These are phyloP conservation scores for Leucoptera coffeella DNA, from an alignment of 2,888 invertebrate species.

Conservation along the genomic window DNA sequence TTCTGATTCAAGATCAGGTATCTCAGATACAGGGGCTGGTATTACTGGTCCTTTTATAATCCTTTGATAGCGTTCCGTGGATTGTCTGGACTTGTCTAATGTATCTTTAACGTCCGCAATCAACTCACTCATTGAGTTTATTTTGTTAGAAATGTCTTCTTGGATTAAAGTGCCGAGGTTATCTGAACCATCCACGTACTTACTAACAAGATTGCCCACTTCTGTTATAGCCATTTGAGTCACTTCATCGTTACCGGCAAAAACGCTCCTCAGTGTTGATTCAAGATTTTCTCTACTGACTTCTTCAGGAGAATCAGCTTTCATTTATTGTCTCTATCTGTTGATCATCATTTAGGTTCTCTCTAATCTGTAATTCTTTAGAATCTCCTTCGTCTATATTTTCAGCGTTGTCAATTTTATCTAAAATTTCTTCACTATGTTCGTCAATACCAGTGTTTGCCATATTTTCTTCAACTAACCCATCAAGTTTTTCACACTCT, in stretches of 20 bases:
- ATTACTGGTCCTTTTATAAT: conserved; percentile 20
- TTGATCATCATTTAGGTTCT: not conserved
- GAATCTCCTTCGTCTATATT: too few species aligned
- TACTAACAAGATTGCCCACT: conserved; percentile 31
- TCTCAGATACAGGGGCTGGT: conserved; percentile 3
- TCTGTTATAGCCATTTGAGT: conserved; percentile 25
- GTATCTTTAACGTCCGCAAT: conserved; percentile 37
- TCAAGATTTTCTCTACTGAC: conserved; percentile 25
- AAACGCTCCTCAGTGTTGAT: conserved; percentile 20
- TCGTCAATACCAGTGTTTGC: too few species aligned
- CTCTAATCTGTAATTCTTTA: too few species aligned
- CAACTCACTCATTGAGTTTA: conserved; percentile 41
- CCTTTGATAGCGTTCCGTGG: conserved; percentile 27
- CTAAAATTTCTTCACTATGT: too few species aligned
- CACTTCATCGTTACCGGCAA: conserved; percentile 16
- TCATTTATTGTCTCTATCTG: not conserved
- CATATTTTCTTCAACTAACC: too few species aligned
- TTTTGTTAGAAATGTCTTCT: conserved; percentile 41
- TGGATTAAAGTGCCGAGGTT: conserved; percentile 33
- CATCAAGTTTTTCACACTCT: too few species aligned
- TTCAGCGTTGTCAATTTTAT: too few species aligned
- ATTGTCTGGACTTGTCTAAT: conserved; percentile 32
- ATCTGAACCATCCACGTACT: conserved; percentile 38
- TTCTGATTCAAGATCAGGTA: conserved; percentile 1
- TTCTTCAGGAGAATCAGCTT: not conserved